These are phyloP conservation scores for Trachymyrmex septentrionalis DNA, from an alignment of 1,140 invertebrate genomes.

Conservation along the genomic window DNA sequence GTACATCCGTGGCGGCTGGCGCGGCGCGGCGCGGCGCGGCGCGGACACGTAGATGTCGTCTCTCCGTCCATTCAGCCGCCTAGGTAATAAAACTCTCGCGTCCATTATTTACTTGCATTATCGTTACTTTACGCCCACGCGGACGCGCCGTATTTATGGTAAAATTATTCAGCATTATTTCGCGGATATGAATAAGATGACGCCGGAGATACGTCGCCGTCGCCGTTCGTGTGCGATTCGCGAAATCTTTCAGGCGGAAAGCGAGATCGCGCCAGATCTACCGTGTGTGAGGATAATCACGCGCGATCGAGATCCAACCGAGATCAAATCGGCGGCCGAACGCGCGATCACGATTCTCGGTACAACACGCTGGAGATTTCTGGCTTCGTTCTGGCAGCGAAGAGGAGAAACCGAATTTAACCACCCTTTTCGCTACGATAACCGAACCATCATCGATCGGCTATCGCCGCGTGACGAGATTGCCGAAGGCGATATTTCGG, in stretches of 20 bases:
- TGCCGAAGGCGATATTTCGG: conserved; percentile 26
- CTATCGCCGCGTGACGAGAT: conserved; percentile 40
- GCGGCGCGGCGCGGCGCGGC: conserved; percentile 55
- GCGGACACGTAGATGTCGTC: conserved; percentile 84
- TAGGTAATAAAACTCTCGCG: conserved; percentile 84
- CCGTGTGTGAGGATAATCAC: not conserved
- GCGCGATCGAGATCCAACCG: conserved; percentile 11
- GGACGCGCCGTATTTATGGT: conserved; percentile 83
- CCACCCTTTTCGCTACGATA: not conserved
- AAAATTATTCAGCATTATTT: conserved; percentile 85
- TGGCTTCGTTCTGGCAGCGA: too few species aligned
- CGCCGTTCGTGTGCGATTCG: conserved; percentile 46
- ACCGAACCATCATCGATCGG: conserved; percentile 45
- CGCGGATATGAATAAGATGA: conserved; percentile 82
- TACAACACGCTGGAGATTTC: not conserved
- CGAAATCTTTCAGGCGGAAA: conserved; percentile 15
- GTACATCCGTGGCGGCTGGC: conserved; percentile 53
- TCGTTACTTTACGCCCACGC: conserved; percentile 85
- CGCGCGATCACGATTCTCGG: not conserved
- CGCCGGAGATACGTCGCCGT: conserved; percentile 66
- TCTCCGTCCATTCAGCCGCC: conserved; percentile 82
- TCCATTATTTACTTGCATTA: conserved; percentile 86
- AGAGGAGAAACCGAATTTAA: conserved; percentile 20
- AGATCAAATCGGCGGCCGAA: not conserved
- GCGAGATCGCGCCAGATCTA: not conserved